Evolutionary conservation across 2,797 vertebrate genomes (phyloP), one percentile per base, ranked within the genome.

Genomic region (Acanthiza pusilla): DNA sequence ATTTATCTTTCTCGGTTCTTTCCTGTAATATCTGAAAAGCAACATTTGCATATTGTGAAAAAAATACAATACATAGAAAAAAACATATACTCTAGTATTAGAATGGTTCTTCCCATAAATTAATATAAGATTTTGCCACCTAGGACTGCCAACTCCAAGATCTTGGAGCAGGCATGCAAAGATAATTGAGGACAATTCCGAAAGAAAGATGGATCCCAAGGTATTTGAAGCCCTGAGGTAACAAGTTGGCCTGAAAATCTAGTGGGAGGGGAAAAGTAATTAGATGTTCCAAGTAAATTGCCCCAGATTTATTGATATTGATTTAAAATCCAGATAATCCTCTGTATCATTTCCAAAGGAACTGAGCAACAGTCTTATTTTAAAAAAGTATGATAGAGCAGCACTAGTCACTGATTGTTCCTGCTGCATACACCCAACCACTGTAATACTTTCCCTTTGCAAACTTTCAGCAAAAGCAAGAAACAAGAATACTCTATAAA

Each of bases 211-310:
- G 92, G 62, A 95, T 95, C 92, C 93, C 70, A 91, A 91, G 92
- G 73, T 95, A 95, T 96, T 93, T 91, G 91, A 95, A 96, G 87
- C 89, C 94, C 93, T 63, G 87, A 96, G 91, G 94, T 96, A 96
- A 94, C 40, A 91, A 96, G 77, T 73, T 94, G 89, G 76, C 62
- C 68, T 91, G 91, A 96, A 97, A 95, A 93, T 92, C 95, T 96
- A 91, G 55, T 90, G 94, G 91, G 93, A 97, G 70, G 92, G 62
- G 66, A 94, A 96, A 94, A 92, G 87, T 78, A 97, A 96, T 95
- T 91, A 96, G 45, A 91, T 67, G 32, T 94, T 96, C 79, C 92
- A 94, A 95, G 91, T 19, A 95, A 96, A 95, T 96, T 95, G 79
- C 87, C 93, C 74, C 73, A 88, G 87, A 96, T 58, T 95, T 96